Percentiles rank a stretch among this genome's conserved stretches.
phyloP scores from a whole-genome alignment of 1,140 invertebrate species.

The Lepidurus couesii region DNA sequence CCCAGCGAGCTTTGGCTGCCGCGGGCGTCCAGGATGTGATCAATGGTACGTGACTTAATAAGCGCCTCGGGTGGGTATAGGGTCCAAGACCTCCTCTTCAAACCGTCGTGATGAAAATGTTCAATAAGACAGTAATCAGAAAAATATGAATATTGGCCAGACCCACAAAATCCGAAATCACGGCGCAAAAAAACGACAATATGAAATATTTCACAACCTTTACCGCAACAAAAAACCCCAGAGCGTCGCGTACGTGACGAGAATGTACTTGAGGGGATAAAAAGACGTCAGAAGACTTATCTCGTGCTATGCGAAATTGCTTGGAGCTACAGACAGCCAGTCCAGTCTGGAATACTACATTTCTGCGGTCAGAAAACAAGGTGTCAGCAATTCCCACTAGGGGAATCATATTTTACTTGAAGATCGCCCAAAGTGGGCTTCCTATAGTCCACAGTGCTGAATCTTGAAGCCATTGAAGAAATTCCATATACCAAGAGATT shows the following conservation, averaged over 20 bases:
- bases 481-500: too few species aligned
- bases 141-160: background rate
- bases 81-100: background rate
- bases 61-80: background rate
- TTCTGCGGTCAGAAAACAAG: conserved; percentile 8
- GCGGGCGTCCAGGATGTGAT: background rate
- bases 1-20: background rate
- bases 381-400: background rate
- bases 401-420: background rate
- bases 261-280: background rate
- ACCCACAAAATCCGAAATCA: background rate
- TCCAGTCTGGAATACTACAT: background rate
- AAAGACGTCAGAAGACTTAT: background rate
- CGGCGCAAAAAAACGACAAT: background rate
- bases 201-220: background rate
- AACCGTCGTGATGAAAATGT: background rate
- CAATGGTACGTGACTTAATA: conserved; percentile 19
- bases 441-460: too few species aligned
- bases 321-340: background rate
- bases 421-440: too few species aligned
- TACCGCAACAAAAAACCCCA: background rate
- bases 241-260: background rate
- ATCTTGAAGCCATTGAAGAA: too few species aligned
- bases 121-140: background rate
- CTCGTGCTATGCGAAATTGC: background rate